These are phyloP conservation scores for Serinus canaria DNA, from an alignment of 2,113 vertebrate species.

Conservation along the genomic window DNA sequence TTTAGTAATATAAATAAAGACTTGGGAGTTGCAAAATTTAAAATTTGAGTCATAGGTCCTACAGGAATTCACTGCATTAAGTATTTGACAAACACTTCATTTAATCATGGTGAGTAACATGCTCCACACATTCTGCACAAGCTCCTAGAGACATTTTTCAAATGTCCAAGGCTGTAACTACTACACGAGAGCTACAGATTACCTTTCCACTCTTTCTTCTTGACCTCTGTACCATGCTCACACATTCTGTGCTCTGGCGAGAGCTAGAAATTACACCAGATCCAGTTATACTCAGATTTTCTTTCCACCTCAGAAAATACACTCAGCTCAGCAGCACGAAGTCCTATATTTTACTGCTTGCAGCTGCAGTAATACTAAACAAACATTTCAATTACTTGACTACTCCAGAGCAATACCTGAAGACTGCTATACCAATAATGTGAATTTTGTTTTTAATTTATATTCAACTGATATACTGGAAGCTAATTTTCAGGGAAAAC, in stretches of 20 bases:
- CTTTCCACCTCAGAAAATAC: background rate
- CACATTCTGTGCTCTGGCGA: background rate
- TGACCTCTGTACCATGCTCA: background rate
- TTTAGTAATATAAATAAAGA: background rate
- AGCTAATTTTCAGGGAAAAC: conserved; percentile 33
- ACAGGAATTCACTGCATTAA: background rate
- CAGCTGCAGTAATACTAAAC: background rate
- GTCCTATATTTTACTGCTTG: background rate
- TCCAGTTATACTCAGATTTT: background rate
- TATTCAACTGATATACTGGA: background rate
- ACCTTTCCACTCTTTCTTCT: background rate
- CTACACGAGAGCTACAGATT: background rate
- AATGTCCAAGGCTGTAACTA: background rate
- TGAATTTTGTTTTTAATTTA: conserved; percentile 26
- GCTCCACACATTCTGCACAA: background rate
- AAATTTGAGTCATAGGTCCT: background rate
- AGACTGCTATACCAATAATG: background rate
- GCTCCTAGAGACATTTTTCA: background rate
- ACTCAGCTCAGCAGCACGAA: background rate
- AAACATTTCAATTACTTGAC: background rate
- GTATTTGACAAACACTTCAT: background rate
- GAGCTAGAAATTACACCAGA: background rate
- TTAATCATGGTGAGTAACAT: background rate
- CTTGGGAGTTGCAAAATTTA: background rate
- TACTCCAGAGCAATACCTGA: background rate